phyloP scores from a whole-genome alignment of 2,797 vertebrate species.

The Choloepus didactylus region DNA sequence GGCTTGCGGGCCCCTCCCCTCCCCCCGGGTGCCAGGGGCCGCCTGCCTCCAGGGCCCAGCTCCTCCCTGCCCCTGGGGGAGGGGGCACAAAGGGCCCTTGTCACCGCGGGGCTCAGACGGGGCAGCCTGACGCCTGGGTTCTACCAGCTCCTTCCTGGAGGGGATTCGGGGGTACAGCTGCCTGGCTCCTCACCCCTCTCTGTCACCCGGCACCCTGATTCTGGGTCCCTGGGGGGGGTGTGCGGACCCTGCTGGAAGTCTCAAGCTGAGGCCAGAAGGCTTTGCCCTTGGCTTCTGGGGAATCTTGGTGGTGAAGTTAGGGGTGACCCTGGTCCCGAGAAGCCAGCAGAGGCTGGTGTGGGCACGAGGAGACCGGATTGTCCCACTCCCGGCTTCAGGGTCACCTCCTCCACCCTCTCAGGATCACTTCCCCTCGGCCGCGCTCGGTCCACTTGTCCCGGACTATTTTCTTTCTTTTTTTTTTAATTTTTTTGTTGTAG shows the following conservation, averaged over 20 bases:
- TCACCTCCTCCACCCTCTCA: not conserved
- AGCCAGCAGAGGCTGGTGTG: not conserved
- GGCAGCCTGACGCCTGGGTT: slow-evolving; percentile 79
- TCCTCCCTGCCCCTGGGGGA: slow-evolving; percentile 80
- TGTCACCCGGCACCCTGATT: not conserved
- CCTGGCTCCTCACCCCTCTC: not conserved
- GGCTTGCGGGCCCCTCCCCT: slow-evolving; percentile 69
- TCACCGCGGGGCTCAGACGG: slow-evolving; percentile 67
- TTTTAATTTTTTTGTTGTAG: too few relatives aligned
- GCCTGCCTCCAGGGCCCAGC: slow-evolving; percentile 84
- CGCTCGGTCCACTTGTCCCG: not conserved
- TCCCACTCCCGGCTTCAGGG: not conserved
- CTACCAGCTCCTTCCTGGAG: slow-evolving; percentile 71
- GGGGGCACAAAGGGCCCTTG: slow-evolving; percentile 85
- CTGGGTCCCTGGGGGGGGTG: not conserved
- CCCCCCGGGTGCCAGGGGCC: slow-evolving; percentile 81
- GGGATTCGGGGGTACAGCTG: not conserved
- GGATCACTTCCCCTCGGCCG: not conserved
- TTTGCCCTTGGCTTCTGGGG: not conserved
- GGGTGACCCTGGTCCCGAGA: not conserved
- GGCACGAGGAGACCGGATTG: not conserved
- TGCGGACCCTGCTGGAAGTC: slow-evolving; percentile 18
- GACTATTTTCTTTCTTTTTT: too few relatives aligned
- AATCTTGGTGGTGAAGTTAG: not conserved
- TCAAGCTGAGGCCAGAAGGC: not conserved